Evolutionary conservation across 1,140 invertebrate species (phyloP).

Genomic region (Leucophenga varia): DNA sequence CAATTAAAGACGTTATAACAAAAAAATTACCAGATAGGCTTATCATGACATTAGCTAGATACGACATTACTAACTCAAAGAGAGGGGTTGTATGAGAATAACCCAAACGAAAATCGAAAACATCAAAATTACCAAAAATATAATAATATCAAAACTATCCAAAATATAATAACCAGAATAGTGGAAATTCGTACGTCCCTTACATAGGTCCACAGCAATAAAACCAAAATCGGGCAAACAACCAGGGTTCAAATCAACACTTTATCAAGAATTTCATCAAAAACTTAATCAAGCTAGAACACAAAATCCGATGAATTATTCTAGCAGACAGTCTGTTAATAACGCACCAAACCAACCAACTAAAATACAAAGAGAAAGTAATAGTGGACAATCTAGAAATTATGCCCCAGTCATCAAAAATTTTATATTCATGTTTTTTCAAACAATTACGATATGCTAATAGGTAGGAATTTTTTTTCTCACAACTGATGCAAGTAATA

Average conservation of each 20-base stretch:
- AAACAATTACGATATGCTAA: background rate
- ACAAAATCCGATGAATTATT: background rate
- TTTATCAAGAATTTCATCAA: background rate
- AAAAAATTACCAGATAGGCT: too few species aligned
- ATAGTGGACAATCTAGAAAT: background rate
- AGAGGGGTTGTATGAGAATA: background rate
- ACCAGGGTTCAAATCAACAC: too few species aligned
- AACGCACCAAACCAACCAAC: background rate
- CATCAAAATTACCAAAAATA: background rate
- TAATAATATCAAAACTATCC: background rate
- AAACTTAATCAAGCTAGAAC: background rate
- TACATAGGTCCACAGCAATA: background rate
- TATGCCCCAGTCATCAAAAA: background rate
- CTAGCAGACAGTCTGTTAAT: background rate
- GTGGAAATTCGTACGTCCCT: too few species aligned
- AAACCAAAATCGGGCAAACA: background rate
- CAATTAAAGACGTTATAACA: background rate
- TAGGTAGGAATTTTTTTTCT: slow-evolving; percentile 4
- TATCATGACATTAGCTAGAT: background rate
- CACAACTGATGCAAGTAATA: slow-evolving; percentile 24
- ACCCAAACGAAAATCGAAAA: background rate
- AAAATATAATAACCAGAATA: background rate
- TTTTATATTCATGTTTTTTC: background rate
- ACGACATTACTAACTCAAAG: background rate
- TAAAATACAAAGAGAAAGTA: background rate